phyloP scores from a whole-genome alignment of 2,113 vertebrate species.

The Pseudolaguvia tuberculata region DNA sequence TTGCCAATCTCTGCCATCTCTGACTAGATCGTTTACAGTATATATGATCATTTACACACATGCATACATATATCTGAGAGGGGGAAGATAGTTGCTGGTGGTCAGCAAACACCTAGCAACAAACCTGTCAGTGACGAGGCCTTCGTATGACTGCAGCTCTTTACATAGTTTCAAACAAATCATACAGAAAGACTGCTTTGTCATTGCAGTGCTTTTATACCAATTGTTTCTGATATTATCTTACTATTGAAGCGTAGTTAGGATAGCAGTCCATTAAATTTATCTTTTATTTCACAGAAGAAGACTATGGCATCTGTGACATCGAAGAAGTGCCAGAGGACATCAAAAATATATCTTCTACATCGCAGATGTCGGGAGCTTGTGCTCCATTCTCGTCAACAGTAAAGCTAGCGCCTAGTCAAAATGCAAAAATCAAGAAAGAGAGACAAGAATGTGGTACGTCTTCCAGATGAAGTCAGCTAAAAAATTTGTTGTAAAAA shows the following conservation, averaged over 20 bases:
- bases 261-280: conserved; percentile 42
- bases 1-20: conserved; percentile 62
- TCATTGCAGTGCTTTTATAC: conserved; percentile 32
- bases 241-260: conserved; percentile 31
- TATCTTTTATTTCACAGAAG: conserved; percentile 61
- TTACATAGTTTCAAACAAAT: conserved; percentile 42
- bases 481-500: conserved; percentile 11
- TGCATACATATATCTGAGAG: conserved; percentile 17
- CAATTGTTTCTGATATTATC: conserved; percentile 31
- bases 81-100: conserved; percentile 32
- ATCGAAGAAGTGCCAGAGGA: conserved; percentile 73
- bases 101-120: conserved; percentile 29
- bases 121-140: conserved; percentile 32
- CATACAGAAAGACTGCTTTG: conserved; percentile 33
- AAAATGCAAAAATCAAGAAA: conserved; percentile 83
- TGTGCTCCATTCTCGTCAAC: conserved; percentile 76
- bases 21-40: conserved; percentile 40
- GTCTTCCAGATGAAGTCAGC: neutral
- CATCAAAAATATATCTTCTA: conserved; percentile 63
- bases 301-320: conserved; percentile 72
- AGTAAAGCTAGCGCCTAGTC: conserved; percentile 81
- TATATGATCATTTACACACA: neutral
- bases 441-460: conserved; percentile 78
- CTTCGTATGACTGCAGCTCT: conserved; percentile 25
- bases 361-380: conserved; percentile 61